These are phyloP conservation scores for Heliothis peltigera DNA, from an alignment of 2,888 invertebrate genomes.

Conservation along the genomic window DNA sequence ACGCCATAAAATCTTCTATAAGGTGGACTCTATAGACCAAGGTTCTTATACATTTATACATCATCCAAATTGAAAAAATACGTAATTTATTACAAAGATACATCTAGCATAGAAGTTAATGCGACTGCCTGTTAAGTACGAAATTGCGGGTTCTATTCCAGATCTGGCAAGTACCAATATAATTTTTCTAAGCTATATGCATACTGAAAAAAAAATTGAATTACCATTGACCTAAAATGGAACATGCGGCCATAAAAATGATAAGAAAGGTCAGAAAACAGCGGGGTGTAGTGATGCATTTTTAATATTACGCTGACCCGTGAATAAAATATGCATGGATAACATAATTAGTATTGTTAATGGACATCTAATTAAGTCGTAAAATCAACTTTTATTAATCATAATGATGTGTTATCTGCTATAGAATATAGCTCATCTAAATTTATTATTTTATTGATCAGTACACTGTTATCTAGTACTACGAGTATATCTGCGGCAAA, in stretches of 20 bases:
- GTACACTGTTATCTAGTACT: too few species aligned
- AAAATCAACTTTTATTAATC: conserved; percentile 20
- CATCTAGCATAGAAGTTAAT: too few species aligned
- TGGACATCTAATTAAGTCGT: conserved; percentile 33
- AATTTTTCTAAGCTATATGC: too few species aligned
- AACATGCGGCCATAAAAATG: conserved; percentile 1
- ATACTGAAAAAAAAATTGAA: too few species aligned
- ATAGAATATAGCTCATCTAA: conserved; percentile 16
- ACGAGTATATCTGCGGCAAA: too few species aligned
- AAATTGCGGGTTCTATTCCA: too few species aligned
- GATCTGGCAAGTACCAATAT: too few species aligned
- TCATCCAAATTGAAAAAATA: conserved; percentile 2
- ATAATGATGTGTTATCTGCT: conserved; percentile 5
- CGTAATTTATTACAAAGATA: too few species aligned
- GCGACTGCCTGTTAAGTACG: too few species aligned
- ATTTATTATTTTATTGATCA: too few species aligned
- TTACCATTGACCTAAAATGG: neutral
- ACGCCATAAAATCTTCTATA: conserved; percentile 28
- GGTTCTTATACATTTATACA: conserved; percentile 23
- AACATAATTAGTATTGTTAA: conserved; percentile 13
- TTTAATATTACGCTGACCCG: conserved; percentile 12
- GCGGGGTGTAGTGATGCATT: conserved; percentile 12
- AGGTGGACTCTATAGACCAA: conserved; percentile 11
- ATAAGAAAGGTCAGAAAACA: conserved; percentile 5
- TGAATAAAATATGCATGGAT: conserved; percentile 13